phyloP scores from a whole-genome alignment of 37 sponge, comb jelly and placozoan species.

The Mnemiopsis leidyi region DNA sequence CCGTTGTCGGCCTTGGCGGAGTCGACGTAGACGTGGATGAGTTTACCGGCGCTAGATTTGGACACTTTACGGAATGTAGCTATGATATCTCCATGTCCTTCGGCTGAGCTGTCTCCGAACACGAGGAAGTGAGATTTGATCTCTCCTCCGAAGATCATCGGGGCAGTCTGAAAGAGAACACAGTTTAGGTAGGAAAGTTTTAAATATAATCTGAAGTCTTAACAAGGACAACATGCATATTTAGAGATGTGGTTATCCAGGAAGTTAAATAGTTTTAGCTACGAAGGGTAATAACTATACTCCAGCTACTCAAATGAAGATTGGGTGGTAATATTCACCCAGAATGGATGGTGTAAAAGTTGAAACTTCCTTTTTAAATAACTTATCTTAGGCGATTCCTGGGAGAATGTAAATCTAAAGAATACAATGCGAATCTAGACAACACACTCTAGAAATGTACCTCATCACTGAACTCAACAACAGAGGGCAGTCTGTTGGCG shows the following conservation, averaged over 20 bases:
- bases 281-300: too few relatives aligned
- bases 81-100: conserved; percentile 65
- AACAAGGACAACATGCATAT: too few relatives aligned
- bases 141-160: conserved; percentile 88
- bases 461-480: conserved; percentile 84
- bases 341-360: too few relatives aligned
- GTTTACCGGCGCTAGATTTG: conserved; percentile 75
- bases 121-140: conserved; percentile 80
- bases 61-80: conserved; percentile 69
- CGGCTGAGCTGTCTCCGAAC: conserved; percentile 69
- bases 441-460: conserved; percentile 66
- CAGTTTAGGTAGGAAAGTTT: too few relatives aligned
- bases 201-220: too few relatives aligned
- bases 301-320: too few relatives aligned
- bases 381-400: too few relatives aligned
- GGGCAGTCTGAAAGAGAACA: conserved; percentile 77
- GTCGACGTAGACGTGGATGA: conserved; percentile 71
- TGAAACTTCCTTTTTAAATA: too few relatives aligned
- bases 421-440: neutral
- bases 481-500: conserved; percentile 76
- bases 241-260: too few relatives aligned
- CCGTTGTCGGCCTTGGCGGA: conserved; percentile 72
- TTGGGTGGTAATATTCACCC: too few relatives aligned
- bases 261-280: too few relatives aligned
- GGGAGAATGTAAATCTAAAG: too few relatives aligned